Conservation (phyloP, 2,113 vertebrate genomes). For the Rhinoderma darwinii region DNA sequence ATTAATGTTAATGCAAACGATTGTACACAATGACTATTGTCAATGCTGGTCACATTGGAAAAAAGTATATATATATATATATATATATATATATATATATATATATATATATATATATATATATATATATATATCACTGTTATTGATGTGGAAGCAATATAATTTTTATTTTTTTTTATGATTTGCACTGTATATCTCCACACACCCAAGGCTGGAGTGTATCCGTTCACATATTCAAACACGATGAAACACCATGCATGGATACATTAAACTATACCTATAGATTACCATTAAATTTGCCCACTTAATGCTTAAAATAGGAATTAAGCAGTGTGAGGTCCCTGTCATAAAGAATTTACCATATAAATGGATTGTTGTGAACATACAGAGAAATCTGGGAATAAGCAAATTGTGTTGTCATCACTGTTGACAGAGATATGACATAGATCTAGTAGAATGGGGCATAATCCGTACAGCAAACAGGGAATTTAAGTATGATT, state of each 20-base stretch:
- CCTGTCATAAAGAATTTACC: not conserved
- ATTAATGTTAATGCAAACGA: too few relatives aligned
- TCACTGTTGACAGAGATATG: conserved; percentile 1
- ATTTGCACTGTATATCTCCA: not conserved
- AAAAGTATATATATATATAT: too few relatives aligned
- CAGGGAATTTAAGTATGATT: conserved; percentile 22
- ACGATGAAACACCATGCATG: not conserved
- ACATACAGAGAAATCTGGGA: not conserved
- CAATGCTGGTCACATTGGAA: too few relatives aligned
- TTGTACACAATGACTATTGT: too few relatives aligned
- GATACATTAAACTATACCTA: not conserved
- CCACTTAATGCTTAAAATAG: not conserved
- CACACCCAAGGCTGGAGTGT: not conserved
- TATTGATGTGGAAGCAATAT: not conserved
- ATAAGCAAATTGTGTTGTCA: conserved; percentile 27
- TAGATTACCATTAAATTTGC: not conserved
- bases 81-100: not conserved
- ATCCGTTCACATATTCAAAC: not conserved
- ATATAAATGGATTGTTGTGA: not conserved
- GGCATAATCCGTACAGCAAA: not conserved
- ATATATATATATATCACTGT: not conserved
- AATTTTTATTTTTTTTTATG: not conserved
- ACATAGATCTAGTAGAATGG: conserved; percentile 3
- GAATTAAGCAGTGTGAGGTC: not conserved
- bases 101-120: not conserved